phyloP scores from a whole-genome alignment of 2,888 invertebrate genomes.

The Melieria crassipennis region DNA sequence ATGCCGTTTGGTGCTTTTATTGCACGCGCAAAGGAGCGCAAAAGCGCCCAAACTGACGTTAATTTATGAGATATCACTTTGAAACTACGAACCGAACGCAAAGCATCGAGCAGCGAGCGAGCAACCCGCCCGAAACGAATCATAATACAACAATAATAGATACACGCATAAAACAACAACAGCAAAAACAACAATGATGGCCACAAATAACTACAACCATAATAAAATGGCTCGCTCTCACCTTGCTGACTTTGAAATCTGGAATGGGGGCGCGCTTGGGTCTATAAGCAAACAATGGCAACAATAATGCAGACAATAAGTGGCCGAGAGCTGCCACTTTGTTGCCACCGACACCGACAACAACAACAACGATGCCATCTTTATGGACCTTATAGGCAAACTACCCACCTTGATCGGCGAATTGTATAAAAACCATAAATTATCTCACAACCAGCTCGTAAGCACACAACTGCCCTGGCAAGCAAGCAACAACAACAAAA shows the following conservation, averaged over 20 bases:
- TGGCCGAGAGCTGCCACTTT: background rate
- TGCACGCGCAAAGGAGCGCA: constrained; percentile 15
- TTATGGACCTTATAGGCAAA: background rate
- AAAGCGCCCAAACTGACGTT: constrained; percentile 1
- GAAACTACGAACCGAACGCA: background rate
- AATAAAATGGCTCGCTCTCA: too few relatives aligned
- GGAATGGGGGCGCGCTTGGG: too few relatives aligned
- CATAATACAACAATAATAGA: too few relatives aligned
- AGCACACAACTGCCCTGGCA: too few relatives aligned
- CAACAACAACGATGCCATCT: background rate
- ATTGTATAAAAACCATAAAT: constrained; percentile 21
- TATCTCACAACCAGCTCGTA: background rate
- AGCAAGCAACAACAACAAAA: too few relatives aligned
- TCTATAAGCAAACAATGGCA: too few relatives aligned
- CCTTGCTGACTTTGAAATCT: too few relatives aligned
- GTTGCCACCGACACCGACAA: background rate
- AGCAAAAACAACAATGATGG: constrained; percentile 8
- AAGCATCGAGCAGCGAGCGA: constrained; percentile 5
- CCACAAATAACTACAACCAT: too few relatives aligned
- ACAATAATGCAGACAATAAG: background rate
- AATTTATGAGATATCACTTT: constrained; percentile 16
- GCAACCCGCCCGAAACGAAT: too few relatives aligned
- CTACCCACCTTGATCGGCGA: constrained; percentile 15
- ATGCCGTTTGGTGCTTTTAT: constrained; percentile 24
- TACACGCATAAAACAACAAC: background rate